phyloP scores from a whole-genome alignment of 2,797 vertebrate species.

The Syndactyla subalaris region DNA sequence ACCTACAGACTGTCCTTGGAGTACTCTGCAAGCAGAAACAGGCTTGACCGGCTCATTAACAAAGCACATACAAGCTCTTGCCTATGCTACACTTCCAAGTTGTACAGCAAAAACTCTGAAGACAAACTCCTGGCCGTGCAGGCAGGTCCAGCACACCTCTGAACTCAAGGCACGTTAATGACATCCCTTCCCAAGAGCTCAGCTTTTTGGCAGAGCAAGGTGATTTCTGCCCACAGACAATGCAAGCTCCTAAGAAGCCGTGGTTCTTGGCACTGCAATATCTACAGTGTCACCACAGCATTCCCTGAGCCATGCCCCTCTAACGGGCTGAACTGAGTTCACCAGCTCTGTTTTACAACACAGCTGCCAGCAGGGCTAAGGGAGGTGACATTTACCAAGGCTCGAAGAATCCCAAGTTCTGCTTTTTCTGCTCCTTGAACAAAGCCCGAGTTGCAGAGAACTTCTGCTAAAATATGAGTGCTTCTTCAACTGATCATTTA shows the following conservation, averaged over 20 bases:
- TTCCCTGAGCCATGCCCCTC: background rate
- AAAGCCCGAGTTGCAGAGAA: background rate
- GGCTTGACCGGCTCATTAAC: background rate
- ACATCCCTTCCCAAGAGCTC: background rate
- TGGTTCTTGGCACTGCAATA: background rate
- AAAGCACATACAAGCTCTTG: background rate
- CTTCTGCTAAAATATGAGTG: background rate
- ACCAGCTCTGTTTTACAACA: background rate
- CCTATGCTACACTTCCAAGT: background rate
- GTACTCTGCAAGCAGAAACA: background rate
- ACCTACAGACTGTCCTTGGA: no score
- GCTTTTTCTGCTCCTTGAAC: background rate
- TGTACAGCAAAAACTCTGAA: background rate
- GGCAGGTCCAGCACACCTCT: background rate
- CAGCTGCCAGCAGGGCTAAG: background rate
- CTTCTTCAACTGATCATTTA: background rate
- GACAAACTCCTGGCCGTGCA: background rate
- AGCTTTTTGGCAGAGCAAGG: background rate
- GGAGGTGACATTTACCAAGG: rapidly evolving
- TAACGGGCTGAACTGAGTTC: rapidly evolving
- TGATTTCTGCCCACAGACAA: background rate
- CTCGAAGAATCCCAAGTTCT: rapidly evolving
- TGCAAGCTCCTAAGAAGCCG: background rate
- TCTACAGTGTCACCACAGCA: background rate
- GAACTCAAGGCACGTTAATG: rapidly evolving